Conservation (phyloP, 2,797 vertebrate genomes). For the Coendou prehensilis region DNA sequence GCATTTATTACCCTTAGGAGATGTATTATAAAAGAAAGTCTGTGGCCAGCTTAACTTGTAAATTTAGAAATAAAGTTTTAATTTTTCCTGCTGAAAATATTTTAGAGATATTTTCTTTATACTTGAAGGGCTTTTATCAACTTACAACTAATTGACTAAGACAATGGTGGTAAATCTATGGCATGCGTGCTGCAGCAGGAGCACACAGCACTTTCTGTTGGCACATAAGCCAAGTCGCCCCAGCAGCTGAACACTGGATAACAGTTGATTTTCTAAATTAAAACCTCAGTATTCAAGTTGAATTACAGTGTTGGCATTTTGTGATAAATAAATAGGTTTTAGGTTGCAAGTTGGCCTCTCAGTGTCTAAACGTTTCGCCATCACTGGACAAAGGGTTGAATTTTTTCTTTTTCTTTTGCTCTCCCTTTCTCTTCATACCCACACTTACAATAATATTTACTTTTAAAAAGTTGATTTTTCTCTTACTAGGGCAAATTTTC, state of each 20-base stretch:
- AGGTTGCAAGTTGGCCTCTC: neutral
- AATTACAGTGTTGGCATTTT: neutral
- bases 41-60: neutral
- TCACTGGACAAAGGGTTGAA: neutral
- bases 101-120: neutral
- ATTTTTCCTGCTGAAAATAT: neutral
- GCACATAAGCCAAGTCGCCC: neutral
- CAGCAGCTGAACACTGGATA: neutral
- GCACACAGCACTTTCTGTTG: neutral
- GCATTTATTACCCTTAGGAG: neutral
- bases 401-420: neutral
- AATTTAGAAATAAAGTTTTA: neutral
- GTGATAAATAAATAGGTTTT: neutral
- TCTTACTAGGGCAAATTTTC: neutral
- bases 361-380: neutral
- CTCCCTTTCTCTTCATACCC: neutral
- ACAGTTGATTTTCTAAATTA: neutral
- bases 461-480: neutral
- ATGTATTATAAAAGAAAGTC: neutral
- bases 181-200: neutral
- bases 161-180: accelerated
- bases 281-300: neutral
- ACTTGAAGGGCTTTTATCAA: neutral
- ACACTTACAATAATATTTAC: neutral
- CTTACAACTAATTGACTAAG: too few species aligned